Percentiles rank a stretch among this genome's conserved stretches.
Conservation (phyloP, 2,888 invertebrate species). For the Scaptomyza polygonia region DNA sequence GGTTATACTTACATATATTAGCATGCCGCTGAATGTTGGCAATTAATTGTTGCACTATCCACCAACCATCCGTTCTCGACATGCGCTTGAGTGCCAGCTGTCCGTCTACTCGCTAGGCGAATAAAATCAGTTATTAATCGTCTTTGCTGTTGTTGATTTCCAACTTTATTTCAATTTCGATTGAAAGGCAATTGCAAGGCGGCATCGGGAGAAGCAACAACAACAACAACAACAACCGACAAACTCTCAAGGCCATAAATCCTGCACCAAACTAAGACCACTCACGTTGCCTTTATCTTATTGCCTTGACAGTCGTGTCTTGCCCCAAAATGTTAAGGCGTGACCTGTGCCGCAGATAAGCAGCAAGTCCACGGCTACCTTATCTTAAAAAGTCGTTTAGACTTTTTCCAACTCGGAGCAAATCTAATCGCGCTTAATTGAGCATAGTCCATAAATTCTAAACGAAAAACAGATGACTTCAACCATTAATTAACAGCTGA, state of each 20-base stretch:
- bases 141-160: conserved; percentile 45
- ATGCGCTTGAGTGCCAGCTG: conserved; percentile 57
- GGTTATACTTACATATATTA: conserved; percentile 77
- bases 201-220: conserved; percentile 50
- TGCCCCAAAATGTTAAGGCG: conserved; percentile 20
- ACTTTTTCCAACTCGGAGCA: conserved; percentile 11
- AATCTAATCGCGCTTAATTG: conserved; percentile 71
- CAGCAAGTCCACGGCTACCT: conserved; percentile 49
- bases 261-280: conserved; percentile 35
- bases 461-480: conserved; percentile 36
- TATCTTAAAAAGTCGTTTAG: conserved; percentile 20
- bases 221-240: conserved; percentile 1
- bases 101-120: conserved; percentile 52
- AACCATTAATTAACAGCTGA: conserved; percentile 48
- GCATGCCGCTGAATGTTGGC: conserved; percentile 69
- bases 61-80: conserved; percentile 18
- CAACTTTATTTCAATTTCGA: conserved; percentile 69
- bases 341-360: conserved; percentile 50
- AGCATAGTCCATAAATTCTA: conserved; percentile 50
- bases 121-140: conserved; percentile 75
- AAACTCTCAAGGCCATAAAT: conserved; percentile 36
- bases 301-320: conserved; percentile 55
- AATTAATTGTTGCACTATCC: conserved; percentile 57
- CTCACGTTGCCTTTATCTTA: conserved; percentile 36
- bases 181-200: conserved; percentile 62